Conservation (phyloP, 1,140 invertebrate genomes). For the Anastrepha obliqua region DNA sequence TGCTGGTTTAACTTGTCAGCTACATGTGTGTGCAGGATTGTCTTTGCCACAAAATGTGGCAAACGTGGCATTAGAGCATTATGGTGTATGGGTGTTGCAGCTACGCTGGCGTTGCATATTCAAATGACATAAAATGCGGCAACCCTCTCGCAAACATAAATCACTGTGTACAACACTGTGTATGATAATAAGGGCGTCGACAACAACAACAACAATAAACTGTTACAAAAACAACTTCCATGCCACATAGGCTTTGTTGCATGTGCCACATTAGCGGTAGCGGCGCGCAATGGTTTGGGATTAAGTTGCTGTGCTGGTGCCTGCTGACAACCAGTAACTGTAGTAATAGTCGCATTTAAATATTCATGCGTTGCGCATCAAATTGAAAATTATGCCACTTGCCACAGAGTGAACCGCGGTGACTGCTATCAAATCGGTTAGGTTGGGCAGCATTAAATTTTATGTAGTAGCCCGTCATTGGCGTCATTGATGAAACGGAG, state of each 20-base stretch:
- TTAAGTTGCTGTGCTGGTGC: neutral
- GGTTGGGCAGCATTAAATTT: slow-evolving; percentile 19
- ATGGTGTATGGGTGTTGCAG: neutral
- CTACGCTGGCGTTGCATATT: neutral
- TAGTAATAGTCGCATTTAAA: slow-evolving; percentile 26
- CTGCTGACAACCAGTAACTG: neutral
- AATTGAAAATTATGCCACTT: slow-evolving; percentile 52
- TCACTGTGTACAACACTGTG: neutral
- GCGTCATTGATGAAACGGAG: neutral
- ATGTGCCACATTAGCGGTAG: neutral
- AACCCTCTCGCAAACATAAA: slow-evolving; percentile 46
- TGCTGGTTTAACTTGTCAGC: neutral
- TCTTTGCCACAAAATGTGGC: slow-evolving; percentile 41
- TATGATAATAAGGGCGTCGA: slow-evolving; percentile 11
- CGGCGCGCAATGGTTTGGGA: neutral
- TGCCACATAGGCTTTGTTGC: neutral
- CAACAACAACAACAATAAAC: neutral
- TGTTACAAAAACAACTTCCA: neutral
- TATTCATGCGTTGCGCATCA: slow-evolving; percentile 48
- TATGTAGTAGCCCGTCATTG: slow-evolving; percentile 22
- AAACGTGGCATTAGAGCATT: neutral
- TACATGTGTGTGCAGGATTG: neutral
- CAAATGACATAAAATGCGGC: slow-evolving; percentile 16
- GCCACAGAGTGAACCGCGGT: slow-evolving; percentile 33
- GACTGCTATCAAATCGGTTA: slow-evolving; percentile 32